Evolutionary conservation across 2,888 invertebrate genomes (phyloP).

Genomic region (Abscondita cerata): DNA sequence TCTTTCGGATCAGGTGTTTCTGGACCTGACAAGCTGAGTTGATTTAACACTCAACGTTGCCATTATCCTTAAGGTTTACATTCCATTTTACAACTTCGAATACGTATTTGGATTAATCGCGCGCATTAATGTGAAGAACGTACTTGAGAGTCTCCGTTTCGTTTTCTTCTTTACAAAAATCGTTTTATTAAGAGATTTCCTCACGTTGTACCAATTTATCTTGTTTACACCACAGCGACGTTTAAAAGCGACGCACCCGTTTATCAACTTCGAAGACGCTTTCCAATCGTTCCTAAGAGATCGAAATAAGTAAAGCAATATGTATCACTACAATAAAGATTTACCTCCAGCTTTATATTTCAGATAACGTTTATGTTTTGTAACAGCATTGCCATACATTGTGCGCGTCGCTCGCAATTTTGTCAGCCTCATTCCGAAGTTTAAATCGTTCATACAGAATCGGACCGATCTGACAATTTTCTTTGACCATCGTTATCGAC

Average conservation of each 20-base stretch:
- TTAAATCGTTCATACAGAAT: conserved; percentile 61
- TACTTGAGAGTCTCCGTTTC: conserved; percentile 68
- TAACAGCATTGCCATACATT: conserved; percentile 84
- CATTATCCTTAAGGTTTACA: conserved; percentile 72
- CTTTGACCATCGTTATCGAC: conserved; percentile 71
- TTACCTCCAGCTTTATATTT: conserved; percentile 77
- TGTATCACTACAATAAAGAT: not conserved
- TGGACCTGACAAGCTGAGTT: conserved; percentile 83
- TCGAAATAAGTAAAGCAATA: not conserved
- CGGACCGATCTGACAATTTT: conserved; percentile 51
- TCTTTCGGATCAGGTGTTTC: conserved; percentile 95
- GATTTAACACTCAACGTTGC: not conserved
- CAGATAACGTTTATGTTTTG: conserved; percentile 79
- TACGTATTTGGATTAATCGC: conserved; percentile 98
- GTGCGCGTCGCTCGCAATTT: conserved; percentile 81
- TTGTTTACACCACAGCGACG: conserved; percentile 79
- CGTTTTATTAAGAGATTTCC: conserved; percentile 73
- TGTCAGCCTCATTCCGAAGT: conserved; percentile 59
- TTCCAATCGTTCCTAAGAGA: conserved; percentile 84
- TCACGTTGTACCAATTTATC: conserved; percentile 84
- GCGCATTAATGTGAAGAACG: conserved; percentile 86
- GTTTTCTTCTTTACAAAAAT: conserved; percentile 74
- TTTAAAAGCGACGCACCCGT: conserved; percentile 84
- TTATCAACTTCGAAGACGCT: conserved; percentile 77
- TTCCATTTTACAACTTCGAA: too few species aligned